These are phyloP conservation scores for Drosophila parabipectinata DNA, from an alignment of 1,140 invertebrate genomes.

Conservation along the genomic window DNA sequence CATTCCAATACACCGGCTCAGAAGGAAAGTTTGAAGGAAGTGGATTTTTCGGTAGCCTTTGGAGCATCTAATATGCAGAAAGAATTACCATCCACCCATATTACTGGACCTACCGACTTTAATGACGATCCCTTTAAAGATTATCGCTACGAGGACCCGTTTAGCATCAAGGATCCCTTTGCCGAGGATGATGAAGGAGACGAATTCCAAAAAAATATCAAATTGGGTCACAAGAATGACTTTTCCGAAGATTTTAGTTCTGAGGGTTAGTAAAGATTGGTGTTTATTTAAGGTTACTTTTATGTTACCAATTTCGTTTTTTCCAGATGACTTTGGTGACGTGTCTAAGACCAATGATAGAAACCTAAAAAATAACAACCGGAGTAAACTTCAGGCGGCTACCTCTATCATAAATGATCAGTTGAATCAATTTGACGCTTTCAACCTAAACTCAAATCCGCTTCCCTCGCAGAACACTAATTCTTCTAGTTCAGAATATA, in stretches of 20 bases:
- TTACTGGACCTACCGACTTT: conserved; percentile 86
- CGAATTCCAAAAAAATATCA: background rate
- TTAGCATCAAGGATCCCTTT: conserved; percentile 89
- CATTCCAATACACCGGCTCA: conserved; percentile 69
- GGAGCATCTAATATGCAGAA: conserved; percentile 14
- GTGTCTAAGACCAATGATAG: conserved; percentile 1
- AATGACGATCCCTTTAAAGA: conserved; percentile 93
- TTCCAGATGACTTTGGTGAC: conserved; percentile 46
- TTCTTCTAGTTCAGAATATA: conserved; percentile 52
- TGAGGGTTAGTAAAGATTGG: conserved; percentile 57
- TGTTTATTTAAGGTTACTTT: background rate
- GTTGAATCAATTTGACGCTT: conserved; percentile 70
- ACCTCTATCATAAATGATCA: conserved; percentile 58
- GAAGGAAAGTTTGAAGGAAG: conserved; percentile 16
- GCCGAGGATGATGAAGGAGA: conserved; percentile 85
- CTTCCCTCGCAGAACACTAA: conserved; percentile 61
- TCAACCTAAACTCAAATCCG: conserved; percentile 73
- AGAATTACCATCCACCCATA: conserved; percentile 29
- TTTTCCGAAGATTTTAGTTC: conserved; percentile 75
- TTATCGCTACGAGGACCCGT: conserved; percentile 92
- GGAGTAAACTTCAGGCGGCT: conserved; percentile 30
- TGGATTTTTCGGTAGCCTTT: conserved; percentile 57
- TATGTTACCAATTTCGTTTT: background rate
- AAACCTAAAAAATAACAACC: conserved; percentile 21
- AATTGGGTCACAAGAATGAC: conserved; percentile 49